Base-by-base conservation (phyloP, 2,113 vertebrate genomes). In the Psophia crepitans region DNA sequence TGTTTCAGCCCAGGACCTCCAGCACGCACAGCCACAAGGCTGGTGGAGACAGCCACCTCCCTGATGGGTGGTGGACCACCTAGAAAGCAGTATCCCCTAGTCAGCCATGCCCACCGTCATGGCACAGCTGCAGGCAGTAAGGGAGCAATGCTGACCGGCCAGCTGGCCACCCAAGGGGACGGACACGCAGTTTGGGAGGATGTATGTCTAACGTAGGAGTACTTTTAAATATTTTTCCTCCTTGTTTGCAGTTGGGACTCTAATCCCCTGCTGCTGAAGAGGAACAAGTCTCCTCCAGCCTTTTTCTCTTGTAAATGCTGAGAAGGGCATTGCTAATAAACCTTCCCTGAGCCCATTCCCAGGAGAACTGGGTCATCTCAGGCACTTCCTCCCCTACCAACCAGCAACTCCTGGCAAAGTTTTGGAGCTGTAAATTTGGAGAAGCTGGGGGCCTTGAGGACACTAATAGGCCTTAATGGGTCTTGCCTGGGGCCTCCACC, bases 241-340 rank as follows among this genome's bases (percentile, higher is more conserved):
- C 23, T 56, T 0, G 0, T 80, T 80, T 68, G 41, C n/a, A 54
- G 63, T 53, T 83, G 1, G 1, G 23, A 19, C 48, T 58, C 37
- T 35, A 64, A 57, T 10, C 8, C 41, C 7, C 9, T 43, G 39
- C 61, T 71, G 69, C 17, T 60, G 61, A 44, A 68, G 35, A 13
- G 30, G 27, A 65, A 32, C 0, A 0, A 33, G 24, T 22, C 33
- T 27, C 48, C 32, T 58, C 51, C 13, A 43, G 30, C 28, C 28
- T 37, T 65, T 54, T 44, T 53, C 54, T 51, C 11, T 20, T n/a
- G n/a, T 51, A 85, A 33, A 17, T 13, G 41, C 70, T 37, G 41
- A 75, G 58, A 44, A 77, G 39, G 35, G 23, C 33, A 12, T 10
- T 33, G 16, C 48, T 37, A 17, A 26, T 33, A 16, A 68, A 32